Base-by-base conservation (phyloP, 2,888 invertebrate species). In the Coenonympha glycerion region DNA sequence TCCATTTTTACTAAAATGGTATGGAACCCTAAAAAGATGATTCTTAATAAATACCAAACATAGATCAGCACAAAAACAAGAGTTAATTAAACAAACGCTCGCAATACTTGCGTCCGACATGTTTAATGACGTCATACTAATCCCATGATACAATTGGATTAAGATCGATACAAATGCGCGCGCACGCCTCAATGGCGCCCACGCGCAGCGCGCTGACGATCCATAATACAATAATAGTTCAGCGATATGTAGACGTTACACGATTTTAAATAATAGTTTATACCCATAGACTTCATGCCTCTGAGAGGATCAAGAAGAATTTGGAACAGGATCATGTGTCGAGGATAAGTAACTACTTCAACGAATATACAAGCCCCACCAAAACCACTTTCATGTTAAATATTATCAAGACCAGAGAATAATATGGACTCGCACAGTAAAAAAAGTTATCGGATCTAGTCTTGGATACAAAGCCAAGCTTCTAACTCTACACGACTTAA, bases 171-270 rank as follows among this genome's bases (percentile, higher is more conserved):
- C 74, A 65, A 73, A 82, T 84, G 83, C 85, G 72, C 63, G 70
- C 72, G 75, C 85, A 84, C 85, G 83, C 75, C 70, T 69, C 73
- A 65, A 70, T 73, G 86, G 85, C 86, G 86, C 85, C 86, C 86
- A 85, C 85, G 86, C 79, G 68, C 76, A 60, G 57, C 66, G 59
- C 72, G 73, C 81, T 72, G 76, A 81, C 79, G 76, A 82, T 82
- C 79, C 82, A 83, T 82, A 79, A 83, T 79, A 84, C 79, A 80
- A 83, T 79, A 78, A 80, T 78, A 82, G 83, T 84, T 72, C 65
- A 77, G 68, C 61, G 59, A 36, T 31, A 39, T 15, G 11, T 11
- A 34, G 44, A 31, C 15, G 3, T 8, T 8, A 18, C 18, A n/a
- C 6, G n/a, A n/a, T 33, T 3, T 33, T 9, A 11, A 6, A 11